A percentile compares a stretch with the other conserved stretches of the same genome.
These are phyloP conservation scores for Zophobas atratus DNA, from an alignment of 1,140 invertebrate species.

Conservation along the genomic window DNA sequence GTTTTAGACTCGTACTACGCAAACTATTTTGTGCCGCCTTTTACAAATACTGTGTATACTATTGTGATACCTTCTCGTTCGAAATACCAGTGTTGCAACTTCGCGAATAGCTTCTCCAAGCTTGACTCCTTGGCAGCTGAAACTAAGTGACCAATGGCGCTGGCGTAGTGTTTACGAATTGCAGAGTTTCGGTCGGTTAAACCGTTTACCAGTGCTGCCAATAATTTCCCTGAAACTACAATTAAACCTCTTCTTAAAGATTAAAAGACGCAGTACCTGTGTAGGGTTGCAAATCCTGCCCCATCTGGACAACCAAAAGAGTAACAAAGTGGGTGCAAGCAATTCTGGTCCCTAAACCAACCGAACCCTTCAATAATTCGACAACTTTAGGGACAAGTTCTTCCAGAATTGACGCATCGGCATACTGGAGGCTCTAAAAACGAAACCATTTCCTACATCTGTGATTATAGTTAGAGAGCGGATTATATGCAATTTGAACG, in stretches of 20 bases:
- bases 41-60: no score
- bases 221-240: slow-evolving; percentile 77
- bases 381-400: slow-evolving; percentile 86
- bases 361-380: slow-evolving; percentile 85
- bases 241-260: neutral
- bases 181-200: slow-evolving; percentile 87
- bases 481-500: no score
- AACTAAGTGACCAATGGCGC: slow-evolving; percentile 88
- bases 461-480: no score
- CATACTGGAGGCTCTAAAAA: slow-evolving; percentile 85
- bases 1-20: no score
- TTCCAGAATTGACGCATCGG: slow-evolving; percentile 82
- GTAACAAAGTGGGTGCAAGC: slow-evolving; percentile 89
- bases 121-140: slow-evolving; percentile 90
- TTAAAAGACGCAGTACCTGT: neutral
- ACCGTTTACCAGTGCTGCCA: slow-evolving; percentile 83
- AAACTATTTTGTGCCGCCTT: no score
- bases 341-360: slow-evolving; percentile 88
- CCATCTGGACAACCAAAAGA: slow-evolving; percentile 74
- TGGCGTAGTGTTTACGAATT: slow-evolving; percentile 87
- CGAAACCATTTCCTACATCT: slow-evolving; percentile 46
- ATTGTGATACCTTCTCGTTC: slow-evolving; percentile 75
- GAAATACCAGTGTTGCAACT: slow-evolving; percentile 81
- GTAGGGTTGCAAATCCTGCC: slow-evolving; percentile 53
- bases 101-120: slow-evolving; percentile 88